Percentiles rank a stretch among this genome's conserved stretches.
Evolutionary conservation across 2,888 invertebrate genomes (phyloP).

Genomic region (Eumacrocentrus americanus): DNA sequence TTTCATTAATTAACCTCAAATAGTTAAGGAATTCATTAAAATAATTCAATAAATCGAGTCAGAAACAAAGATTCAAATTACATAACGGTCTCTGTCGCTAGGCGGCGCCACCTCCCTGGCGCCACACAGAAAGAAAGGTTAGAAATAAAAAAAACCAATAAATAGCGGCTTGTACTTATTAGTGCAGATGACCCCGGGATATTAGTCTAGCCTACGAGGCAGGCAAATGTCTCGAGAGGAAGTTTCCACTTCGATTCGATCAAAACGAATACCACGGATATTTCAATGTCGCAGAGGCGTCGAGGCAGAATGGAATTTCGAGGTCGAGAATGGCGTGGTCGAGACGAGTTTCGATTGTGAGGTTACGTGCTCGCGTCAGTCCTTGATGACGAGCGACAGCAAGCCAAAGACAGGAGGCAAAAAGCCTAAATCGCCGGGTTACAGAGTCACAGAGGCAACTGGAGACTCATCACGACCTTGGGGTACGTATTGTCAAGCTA

Average conservation of each 20-base stretch:
- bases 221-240: slow-evolving; percentile 54
- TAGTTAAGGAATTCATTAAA: no score
- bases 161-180: no score
- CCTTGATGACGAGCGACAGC: background rate
- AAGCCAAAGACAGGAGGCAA: slow-evolving; percentile 8
- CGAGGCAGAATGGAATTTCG: slow-evolving; percentile 29
- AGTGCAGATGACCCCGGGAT: no score
- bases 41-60: no score
- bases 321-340: slow-evolving; percentile 17
- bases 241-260: slow-evolving; percentile 42
- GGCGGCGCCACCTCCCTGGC: no score
- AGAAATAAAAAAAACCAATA: no score
- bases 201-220: slow-evolving; percentile 38
- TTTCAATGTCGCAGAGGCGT: slow-evolving; percentile 43
- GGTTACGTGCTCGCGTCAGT: background rate
- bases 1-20: no score
- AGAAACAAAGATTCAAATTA: no score
- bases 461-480: background rate
- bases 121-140: no score
- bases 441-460: background rate
- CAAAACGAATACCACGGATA: slow-evolving; percentile 51
- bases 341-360: slow-evolving; percentile 16
- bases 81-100: no score
- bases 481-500: slow-evolving; percentile 11
- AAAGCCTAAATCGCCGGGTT: slow-evolving; percentile 24